Conservation (phyloP, 2,113 vertebrate genomes). For the Kryptolebias marmoratus region DNA sequence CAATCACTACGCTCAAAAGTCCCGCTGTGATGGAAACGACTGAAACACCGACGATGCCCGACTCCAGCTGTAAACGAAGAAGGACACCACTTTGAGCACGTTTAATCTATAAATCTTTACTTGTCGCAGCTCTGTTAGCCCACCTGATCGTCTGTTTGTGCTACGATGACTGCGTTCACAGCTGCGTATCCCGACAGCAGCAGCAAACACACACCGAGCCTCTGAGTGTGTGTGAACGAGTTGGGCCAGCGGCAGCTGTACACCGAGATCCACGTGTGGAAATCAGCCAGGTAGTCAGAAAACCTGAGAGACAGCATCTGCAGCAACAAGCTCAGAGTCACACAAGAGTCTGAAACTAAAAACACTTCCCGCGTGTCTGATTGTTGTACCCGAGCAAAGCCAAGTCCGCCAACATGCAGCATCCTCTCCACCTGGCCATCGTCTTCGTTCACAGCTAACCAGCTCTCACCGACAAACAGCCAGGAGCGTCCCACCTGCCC, state of each 20-base stretch:
- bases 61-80: constrained; percentile 68
- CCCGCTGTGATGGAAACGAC: constrained; percentile 63
- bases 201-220: constrained; percentile 77
- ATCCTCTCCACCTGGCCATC: constrained; percentile 81
- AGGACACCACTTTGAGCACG: neutral
- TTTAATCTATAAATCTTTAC: neutral
- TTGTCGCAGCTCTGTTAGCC: neutral
- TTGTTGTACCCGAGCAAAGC: constrained; percentile 77
- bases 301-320: constrained; percentile 80
- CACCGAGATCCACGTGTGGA: constrained; percentile 82
- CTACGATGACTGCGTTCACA: constrained; percentile 64
- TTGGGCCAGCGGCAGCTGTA: constrained; percentile 74
- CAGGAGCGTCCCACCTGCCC: constrained; percentile 61
- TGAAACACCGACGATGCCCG: constrained; percentile 65
- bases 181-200: constrained; percentile 75
- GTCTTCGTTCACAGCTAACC: constrained; percentile 77
- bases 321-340: neutral
- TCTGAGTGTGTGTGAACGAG: constrained; percentile 70
- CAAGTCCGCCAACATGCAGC: constrained; percentile 67
- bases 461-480: constrained; percentile 82
- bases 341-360: neutral
- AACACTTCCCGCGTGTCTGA: neutral
- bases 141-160: constrained; percentile 73
- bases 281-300: constrained; percentile 78
- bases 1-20: constrained; percentile 65